Evolutionary conservation across 2,888 invertebrate species (phyloP).

Genomic region (Nebria salina): DNA sequence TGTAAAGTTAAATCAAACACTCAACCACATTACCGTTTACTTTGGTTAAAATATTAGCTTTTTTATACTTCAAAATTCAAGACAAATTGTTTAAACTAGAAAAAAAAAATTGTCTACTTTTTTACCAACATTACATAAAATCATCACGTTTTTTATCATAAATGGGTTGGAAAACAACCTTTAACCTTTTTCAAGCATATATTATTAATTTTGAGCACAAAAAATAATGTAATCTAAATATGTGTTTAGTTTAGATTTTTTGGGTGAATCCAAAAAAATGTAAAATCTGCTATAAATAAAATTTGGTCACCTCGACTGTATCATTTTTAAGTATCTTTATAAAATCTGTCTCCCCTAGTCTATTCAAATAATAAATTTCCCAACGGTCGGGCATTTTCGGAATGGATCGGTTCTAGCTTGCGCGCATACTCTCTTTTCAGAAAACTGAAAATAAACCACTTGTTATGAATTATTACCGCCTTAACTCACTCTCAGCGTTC

Average conservation of each 20-base stretch:
- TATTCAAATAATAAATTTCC: background rate
- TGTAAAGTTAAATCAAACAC: background rate
- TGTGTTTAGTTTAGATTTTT: too few relatives aligned
- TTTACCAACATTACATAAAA: too few relatives aligned
- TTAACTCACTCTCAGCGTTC: background rate
- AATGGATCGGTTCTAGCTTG: background rate
- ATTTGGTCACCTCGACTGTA: background rate
- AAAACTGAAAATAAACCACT: slow-evolving; percentile 1
- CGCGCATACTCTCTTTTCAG: background rate
- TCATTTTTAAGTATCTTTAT: background rate
- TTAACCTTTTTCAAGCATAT: background rate
- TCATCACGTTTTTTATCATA: too few relatives aligned
- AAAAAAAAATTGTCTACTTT: too few relatives aligned
- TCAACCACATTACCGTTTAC: background rate
- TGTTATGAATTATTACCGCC: background rate
- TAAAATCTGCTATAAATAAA: background rate
- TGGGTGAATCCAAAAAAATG: too few relatives aligned
- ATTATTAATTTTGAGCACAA: background rate
- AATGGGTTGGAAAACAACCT: background rate
- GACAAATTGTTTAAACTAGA: too few relatives aligned
- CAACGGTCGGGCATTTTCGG: background rate
- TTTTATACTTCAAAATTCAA: slow-evolving; percentile 35
- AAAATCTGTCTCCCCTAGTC: background rate
- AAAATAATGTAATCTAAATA: background rate
- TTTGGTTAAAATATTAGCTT: slow-evolving; percentile 46